These are phyloP conservation scores for Drosophila ezoana DNA, from an alignment of 2,888 invertebrate genomes.

Conservation along the genomic window DNA sequence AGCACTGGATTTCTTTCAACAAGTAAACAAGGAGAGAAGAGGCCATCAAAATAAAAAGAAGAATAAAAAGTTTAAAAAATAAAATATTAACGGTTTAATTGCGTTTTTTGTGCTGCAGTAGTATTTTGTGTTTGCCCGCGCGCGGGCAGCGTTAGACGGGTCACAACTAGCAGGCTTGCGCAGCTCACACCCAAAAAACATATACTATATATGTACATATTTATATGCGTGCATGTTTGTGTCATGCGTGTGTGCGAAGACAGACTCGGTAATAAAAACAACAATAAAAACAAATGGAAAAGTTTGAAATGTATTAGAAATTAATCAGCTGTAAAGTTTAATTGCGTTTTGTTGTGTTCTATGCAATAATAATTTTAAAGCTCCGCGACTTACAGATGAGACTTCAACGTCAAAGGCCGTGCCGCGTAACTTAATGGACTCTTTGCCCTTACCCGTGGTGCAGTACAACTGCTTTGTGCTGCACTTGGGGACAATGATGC, in stretches of 20 bases:
- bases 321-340: conserved; percentile 29
- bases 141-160: conserved; percentile 9
- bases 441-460: conserved; percentile 42
- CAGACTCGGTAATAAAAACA: conserved; percentile 46
- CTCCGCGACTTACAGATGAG: conserved; percentile 53
- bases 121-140: background rate
- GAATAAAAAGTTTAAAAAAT: conserved; percentile 22
- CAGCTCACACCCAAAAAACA: conserved; percentile 67
- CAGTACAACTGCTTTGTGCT: conserved; percentile 7
- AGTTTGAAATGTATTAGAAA: conserved; percentile 22
- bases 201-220: conserved; percentile 14
- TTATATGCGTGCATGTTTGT: conserved; percentile 20
- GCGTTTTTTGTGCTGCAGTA: conserved; percentile 21
- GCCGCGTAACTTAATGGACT: conserved; percentile 59
- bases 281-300: conserved; percentile 63
- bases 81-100: conserved; percentile 17
- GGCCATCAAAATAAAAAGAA: conserved; percentile 36
- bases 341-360: conserved; percentile 24
- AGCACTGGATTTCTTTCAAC: conserved; percentile 50
- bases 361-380: conserved; percentile 38
- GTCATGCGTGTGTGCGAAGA: conserved; percentile 29
- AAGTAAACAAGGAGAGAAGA: conserved; percentile 48
- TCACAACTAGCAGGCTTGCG: conserved; percentile 44
- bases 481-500: background rate
- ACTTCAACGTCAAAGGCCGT: conserved; percentile 54